Percentiles rank a stretch among this genome's conserved stretches.
These are phyloP conservation scores for Melanotaenia maccullochi DNA, from an alignment of 2,797 vertebrate genomes.

Conservation along the genomic window DNA sequence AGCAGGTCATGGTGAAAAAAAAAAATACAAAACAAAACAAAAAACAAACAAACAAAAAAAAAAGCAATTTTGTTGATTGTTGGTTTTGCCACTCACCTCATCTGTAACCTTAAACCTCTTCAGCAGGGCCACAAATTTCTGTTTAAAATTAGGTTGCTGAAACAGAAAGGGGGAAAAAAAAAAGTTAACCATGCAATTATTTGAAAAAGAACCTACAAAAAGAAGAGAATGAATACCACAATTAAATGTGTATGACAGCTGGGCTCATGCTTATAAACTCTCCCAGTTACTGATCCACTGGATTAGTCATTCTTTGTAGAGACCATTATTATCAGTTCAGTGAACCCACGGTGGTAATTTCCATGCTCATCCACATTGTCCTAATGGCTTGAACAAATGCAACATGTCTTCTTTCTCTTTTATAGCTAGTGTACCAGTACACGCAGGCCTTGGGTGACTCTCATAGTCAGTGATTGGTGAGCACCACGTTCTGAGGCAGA, in stretches of 20 bases:
- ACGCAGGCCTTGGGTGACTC: constrained; percentile 45
- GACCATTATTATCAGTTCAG: constrained; percentile 66
- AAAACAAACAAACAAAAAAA: too few relatives aligned
- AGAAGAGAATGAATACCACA: constrained; percentile 1
- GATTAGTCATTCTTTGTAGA: constrained; percentile 76
- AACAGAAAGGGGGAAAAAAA: constrained; percentile 6
- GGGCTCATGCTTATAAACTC: constrained; percentile 46
- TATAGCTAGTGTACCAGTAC: constrained; percentile 62
- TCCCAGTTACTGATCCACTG: constrained; percentile 50
- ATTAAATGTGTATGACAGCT: constrained; percentile 58
- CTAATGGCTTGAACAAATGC: constrained; percentile 74
- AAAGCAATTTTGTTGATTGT: not conserved
- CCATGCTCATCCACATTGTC: constrained; percentile 63
- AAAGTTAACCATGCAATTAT: constrained; percentile 7
- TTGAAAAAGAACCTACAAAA: constrained; percentile 5
- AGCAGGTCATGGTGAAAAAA: not conserved
- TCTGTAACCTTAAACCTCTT: constrained; percentile 89
- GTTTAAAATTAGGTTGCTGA: constrained; percentile 89
- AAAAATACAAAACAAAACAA: too few relatives aligned
- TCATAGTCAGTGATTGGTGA: constrained; percentile 64
- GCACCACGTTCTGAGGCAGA: constrained; percentile 22
- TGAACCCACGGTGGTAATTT: constrained; percentile 66
- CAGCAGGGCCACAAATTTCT: constrained; percentile 88
- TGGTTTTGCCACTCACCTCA: constrained; percentile 79
- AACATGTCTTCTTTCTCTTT: constrained; percentile 60